These are phyloP conservation scores for Sinosuthora webbiana DNA, from an alignment of 2,113 vertebrate genomes.

Conservation along the genomic window DNA sequence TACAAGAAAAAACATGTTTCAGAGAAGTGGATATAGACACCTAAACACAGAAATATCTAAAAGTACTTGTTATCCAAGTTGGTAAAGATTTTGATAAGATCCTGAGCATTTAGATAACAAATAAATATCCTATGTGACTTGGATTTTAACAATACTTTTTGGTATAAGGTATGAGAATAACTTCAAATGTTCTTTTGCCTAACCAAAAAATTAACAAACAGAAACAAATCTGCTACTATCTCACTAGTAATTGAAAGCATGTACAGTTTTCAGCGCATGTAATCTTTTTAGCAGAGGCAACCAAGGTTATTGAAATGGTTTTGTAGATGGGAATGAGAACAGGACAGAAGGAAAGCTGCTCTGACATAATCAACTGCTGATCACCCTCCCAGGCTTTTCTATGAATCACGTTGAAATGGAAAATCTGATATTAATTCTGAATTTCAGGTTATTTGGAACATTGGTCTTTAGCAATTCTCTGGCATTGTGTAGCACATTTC, in stretches of 20 bases:
- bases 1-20: not conserved
- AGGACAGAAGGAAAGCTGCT: not conserved
- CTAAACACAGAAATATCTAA: not conserved
- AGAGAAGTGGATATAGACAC: not conserved
- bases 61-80: not conserved
- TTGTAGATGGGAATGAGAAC: not conserved
- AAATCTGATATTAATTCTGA: not conserved
- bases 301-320: not conserved
- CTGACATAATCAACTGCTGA: not conserved
- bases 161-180: not conserved
- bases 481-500: not conserved
- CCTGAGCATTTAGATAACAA: not conserved
- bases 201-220: not conserved
- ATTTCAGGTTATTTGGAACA: not conserved
- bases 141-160: not conserved
- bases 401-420: not conserved
- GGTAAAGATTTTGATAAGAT: not conserved
- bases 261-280: not conserved
- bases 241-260: not conserved
- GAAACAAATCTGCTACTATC: not conserved
- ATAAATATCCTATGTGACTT: not conserved
- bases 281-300: not conserved
- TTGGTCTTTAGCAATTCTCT: not conserved
- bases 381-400: not conserved
- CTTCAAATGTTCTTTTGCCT: not conserved